phyloP scores from a whole-genome alignment of 2,113 vertebrate species.

The Gopherus evgoodei region DNA sequence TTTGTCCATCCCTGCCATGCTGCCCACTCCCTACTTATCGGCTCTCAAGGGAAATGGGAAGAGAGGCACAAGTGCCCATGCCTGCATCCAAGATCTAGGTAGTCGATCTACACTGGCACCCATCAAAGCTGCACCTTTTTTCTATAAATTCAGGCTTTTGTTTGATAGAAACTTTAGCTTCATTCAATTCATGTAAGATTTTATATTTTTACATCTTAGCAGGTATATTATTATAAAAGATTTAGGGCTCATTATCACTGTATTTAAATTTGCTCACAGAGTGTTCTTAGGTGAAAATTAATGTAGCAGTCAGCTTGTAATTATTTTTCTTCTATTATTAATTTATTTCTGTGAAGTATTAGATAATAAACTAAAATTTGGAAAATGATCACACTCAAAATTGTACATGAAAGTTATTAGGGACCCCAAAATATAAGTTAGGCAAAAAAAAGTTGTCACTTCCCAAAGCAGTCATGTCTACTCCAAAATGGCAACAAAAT shows the following conservation, averaged over 20 bases:
- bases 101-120: background rate
- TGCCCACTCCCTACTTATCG: background rate
- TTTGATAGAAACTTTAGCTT: background rate
- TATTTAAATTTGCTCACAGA: conserved; percentile 2
- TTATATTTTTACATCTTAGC: background rate
- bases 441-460: background rate
- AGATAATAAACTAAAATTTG: background rate
- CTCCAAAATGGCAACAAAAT: background rate
- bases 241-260: background rate
- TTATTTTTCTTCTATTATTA: no score
- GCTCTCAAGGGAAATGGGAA: background rate
- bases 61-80: background rate
- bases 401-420: background rate
- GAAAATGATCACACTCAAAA: background rate
- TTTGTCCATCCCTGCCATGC: background rate
- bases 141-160: background rate
- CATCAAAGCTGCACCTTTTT: background rate
- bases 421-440: background rate
- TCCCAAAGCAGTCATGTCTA: background rate
- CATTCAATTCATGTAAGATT: background rate
- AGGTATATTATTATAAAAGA: background rate
- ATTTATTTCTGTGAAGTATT: background rate
- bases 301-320: background rate
- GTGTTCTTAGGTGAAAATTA: background rate
- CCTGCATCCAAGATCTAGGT: background rate